Evolutionary conservation across 2,113 vertebrate species (phyloP).

Genomic region (Xiphorhynchus elegans): DNA sequence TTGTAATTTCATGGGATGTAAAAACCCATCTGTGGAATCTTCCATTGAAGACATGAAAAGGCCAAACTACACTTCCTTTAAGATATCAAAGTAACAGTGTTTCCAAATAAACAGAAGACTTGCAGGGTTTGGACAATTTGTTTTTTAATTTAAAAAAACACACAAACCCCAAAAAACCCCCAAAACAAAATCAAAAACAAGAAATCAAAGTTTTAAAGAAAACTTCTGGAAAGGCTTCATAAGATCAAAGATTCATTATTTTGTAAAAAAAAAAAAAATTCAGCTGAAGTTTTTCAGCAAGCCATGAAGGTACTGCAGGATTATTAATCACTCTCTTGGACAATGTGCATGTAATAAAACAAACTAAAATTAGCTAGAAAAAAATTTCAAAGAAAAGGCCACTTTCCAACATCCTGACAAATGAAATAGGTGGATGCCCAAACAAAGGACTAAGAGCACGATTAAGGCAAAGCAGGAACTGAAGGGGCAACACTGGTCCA

Average conservation of each 20-base stretch:
- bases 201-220: background rate
- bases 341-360: conserved; percentile 43
- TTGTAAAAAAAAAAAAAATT: background rate
- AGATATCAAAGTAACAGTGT: background rate
- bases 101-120: background rate
- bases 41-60: background rate
- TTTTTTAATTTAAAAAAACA: background rate
- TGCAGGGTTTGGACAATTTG: background rate
- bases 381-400: conserved; percentile 58
- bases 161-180: background rate
- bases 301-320: background rate
- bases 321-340: conserved; percentile 57
- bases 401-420: conserved; percentile 64
- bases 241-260: background rate
- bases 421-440: conserved; percentile 9
- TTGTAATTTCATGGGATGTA: background rate
- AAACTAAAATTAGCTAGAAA: conserved; percentile 46
- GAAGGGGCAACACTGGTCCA: conserved; percentile 26
- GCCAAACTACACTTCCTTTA: background rate
- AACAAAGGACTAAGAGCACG: conserved; percentile 53
- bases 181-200: background rate
- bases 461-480: conserved; percentile 45
- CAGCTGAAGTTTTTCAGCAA: conserved; percentile 6
- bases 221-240: background rate
- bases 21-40: background rate